Evolutionary conservation across 2,888 invertebrate genomes (phyloP).

Genomic region (Apotomis turbidana): DNA sequence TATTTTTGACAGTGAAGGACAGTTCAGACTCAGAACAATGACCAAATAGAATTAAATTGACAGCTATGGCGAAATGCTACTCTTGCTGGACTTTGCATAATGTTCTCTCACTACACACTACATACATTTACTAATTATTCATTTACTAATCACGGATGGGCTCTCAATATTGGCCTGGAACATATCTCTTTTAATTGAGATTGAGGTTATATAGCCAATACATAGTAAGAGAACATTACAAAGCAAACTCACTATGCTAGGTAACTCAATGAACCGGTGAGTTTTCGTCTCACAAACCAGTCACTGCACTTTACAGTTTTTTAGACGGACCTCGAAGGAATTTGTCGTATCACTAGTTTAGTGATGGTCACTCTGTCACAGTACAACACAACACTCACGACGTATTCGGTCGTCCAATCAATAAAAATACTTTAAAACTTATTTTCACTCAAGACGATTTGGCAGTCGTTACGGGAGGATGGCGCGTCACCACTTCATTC

Average conservation of each 20-base stretch:
- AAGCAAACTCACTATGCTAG: slow-evolving; percentile 2
- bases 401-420: neutral
- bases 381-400: neutral
- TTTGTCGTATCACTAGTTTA: neutral
- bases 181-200: neutral
- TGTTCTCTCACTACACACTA: slow-evolving; percentile 20
- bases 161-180: neutral
- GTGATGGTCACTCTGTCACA: neutral
- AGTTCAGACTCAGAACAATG: neutral
- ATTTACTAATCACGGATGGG: neutral
- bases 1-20: slow-evolving; percentile 10
- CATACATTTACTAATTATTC: neutral
- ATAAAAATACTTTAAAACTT: slow-evolving; percentile 8
- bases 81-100: slow-evolving; percentile 4
- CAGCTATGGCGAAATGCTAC: slow-evolving; percentile 22
- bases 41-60: slow-evolving; percentile 21
- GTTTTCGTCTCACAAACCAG: neutral
- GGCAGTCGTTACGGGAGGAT: neutral
- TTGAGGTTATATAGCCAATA: slow-evolving; percentile 4
- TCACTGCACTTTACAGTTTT: neutral
- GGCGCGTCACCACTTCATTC: too few relatives aligned
- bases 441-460: neutral
- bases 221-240: slow-evolving; percentile 28
- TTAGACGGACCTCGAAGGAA: neutral
- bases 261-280: slow-evolving; percentile 9